Evolutionary conservation across 2,113 vertebrate species (phyloP).

Genomic region (Notarius lentiginosus): DNA sequence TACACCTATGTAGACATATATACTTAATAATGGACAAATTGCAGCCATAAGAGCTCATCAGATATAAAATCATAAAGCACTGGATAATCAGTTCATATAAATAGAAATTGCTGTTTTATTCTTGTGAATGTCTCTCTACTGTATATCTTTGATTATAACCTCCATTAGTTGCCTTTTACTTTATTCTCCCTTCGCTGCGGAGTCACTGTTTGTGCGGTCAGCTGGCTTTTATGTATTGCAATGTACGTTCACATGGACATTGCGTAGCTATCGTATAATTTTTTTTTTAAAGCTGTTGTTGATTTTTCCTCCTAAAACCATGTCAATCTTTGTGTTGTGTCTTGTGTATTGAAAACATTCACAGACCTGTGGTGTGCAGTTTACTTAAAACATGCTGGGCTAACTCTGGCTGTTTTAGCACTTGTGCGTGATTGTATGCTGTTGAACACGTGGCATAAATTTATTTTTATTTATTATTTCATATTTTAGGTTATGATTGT

Average conservation of each 20-base stretch:
- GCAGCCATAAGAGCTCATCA: too few species aligned
- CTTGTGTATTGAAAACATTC: conserved; percentile 6
- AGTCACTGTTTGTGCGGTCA: conserved; percentile 2
- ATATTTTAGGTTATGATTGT: background rate
- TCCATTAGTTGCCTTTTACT: conserved; percentile 46
- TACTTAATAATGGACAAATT: conserved; percentile 4
- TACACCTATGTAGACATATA: background rate
- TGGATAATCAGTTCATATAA: conserved; percentile 14
- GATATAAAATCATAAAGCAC: conserved; percentile 4
- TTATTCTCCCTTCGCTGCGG: conserved; percentile 23
- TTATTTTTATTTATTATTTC: background rate
- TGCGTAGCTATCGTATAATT: background rate
- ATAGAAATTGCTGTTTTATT: background rate
- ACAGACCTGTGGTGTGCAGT: background rate
- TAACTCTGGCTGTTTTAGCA: conserved; percentile 5
- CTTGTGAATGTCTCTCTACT: conserved; percentile 21
- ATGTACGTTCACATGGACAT: background rate
- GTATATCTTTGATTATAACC: background rate
- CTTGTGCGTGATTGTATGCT: conserved; percentile 21
- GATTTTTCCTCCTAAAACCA: conserved; percentile 12
- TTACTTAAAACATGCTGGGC: background rate
- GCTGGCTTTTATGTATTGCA: background rate
- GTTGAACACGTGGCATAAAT: conserved; percentile 20
- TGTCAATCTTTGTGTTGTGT: conserved; percentile 54
- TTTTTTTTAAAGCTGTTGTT: conserved; percentile 6